Evolutionary conservation across 2,113 vertebrate genomes (phyloP), one percentile per base, ranked within the genome.

Genomic region (Protobothrops mucrosquamatus): DNA sequence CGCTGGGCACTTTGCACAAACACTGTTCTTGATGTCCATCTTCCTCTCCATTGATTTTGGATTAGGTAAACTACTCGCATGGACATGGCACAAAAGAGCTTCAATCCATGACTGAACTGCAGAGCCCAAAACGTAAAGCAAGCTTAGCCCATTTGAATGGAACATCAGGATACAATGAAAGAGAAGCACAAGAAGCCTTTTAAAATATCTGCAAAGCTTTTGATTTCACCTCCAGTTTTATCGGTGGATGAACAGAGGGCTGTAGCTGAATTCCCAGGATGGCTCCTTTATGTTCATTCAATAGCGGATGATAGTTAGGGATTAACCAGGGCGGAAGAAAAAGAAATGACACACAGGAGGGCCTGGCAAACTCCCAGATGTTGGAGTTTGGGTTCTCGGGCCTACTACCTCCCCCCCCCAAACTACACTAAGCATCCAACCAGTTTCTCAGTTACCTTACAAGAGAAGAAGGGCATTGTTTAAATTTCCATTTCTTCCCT

Each of bases 31-130:
- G 46, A 11, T 39, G 43, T 48, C 88, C 52, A 29, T 91, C 51
- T 69, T 22, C 86, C 57, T 48, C 92, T 51, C 51, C 86, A 48
- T 51, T 93, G 90, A 89, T 91, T 89, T 89, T 20, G 54, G 54
- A 91, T 91, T 85, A 85, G 87, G 87, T 57, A 91, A 56, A 52
- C 74, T 51, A 56, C 61, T 93, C 54, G 26, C 29, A 59, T 3
- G 11, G 54, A 55, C 14, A 22, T 6, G 52, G 23, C 8, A 43
- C 26, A 48, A 34, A 59, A 59, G 22, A 55, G 29, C 20, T 85
- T 89, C 46, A 23, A 48, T n/a, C 64, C 18, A 34, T 15, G 24
- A 85, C 81, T 89, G 88, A 85, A 92, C 11, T 51, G 88, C 23
- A 1, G 29, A 7, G 59, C 69, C 85, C 55, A 51, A 86, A 93